Base-by-base conservation (phyloP, 2,797 vertebrate species). In the Selene dorsalis region DNA sequence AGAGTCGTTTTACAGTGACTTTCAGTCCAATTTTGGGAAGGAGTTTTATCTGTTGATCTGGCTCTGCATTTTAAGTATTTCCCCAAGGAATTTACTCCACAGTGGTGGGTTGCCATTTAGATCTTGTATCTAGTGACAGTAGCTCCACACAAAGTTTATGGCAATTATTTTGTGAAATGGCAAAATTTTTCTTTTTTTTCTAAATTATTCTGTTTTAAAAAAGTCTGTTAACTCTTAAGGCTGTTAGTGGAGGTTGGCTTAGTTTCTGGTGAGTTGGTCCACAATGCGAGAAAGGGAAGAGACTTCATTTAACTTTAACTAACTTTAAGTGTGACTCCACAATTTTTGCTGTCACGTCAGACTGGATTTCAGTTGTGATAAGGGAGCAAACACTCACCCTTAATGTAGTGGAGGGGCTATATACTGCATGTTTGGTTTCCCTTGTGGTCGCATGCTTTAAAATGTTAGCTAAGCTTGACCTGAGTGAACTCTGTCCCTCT, bases 271-370 rank as follows among this genome's bases (percentile, higher is more conserved):
- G 39, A 41, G 39, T 12, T 41, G 11, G 39, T 41, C 39, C 24
- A 57, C 39, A 41, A 2, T 41, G 39, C 14, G 39, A 3, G 39
- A 12, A 41, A 43, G 39, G 0, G 38, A 72, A 43, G 47, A 65
- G 50, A 26, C 22, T 41, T 17, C 67, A 35, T 48, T 66, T 72
- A 57, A 39, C n/a, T n/a, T n/a, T n/a, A n/a, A n/a, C n/a, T n/a
- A n/a, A 60, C 62, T 76, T 75, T 76, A 73, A 35, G 70, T 50
- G 6, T 75, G 65, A 57, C 61, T 61, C 43, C 47, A 26, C 13
- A 28, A 61, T 73, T 75, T 26, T 3, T 28, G 4, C 26, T 62
- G 56, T 57, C 62, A 8, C 47, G 47, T 82, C 59, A 69, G 58
- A 75, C 16, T 67, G 24, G 45, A 26, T 28, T 72, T 82, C 60